Evolutionary conservation across 1,140 invertebrate species (phyloP), one percentile per base, ranked within the genome.

Genomic region (Trissolcus basalis): DNA sequence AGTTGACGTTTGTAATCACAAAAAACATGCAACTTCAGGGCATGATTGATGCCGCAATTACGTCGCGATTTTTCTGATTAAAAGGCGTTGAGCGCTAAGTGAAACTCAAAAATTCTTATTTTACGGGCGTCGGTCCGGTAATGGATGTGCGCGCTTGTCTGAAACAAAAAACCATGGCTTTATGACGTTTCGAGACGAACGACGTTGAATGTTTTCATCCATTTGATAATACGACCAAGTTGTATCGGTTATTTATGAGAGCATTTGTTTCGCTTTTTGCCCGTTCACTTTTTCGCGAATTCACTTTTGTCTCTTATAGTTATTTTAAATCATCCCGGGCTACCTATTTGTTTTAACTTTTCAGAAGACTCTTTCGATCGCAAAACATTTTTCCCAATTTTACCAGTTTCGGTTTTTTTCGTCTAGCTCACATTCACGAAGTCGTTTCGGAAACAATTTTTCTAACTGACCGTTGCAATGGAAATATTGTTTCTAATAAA

Each of bases 1-100:
- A 27, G 45, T 36, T 36, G 44, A 68, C 74, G 79, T 81, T 81
- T 79, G 76, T 78, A 72, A 69, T 56, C 13, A n/a, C n/a, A 70
- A 56, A 78, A 44, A 59, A 56, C 44, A 48, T 70, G 55, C 55
- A 70, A 54, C 50, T 54, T 61, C 50, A 33, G 3, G 33, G 19
- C 44, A 50, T 61, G 68, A 63, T 56, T 63, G 50, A 71, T 71
- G 50, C 39, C 43, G 58, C 51, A 61, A 70, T 70, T 63, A 55
- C 36, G 27, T 15, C n/a, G 51, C 45, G 14, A 63, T 63, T 63
- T n/a, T n/a, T n/a, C 19, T 56, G 51, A 70, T 63, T 49, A 56
- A 70, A 63, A 61, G 43, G 35, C 16, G 58, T 43, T 4, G 7
- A 41, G 43, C 35, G 44, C 7, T 55, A 50, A 55, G 27, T 53